Base-by-base conservation (phyloP, 2,113 vertebrate species). In the Ascaphus truei region DNA sequence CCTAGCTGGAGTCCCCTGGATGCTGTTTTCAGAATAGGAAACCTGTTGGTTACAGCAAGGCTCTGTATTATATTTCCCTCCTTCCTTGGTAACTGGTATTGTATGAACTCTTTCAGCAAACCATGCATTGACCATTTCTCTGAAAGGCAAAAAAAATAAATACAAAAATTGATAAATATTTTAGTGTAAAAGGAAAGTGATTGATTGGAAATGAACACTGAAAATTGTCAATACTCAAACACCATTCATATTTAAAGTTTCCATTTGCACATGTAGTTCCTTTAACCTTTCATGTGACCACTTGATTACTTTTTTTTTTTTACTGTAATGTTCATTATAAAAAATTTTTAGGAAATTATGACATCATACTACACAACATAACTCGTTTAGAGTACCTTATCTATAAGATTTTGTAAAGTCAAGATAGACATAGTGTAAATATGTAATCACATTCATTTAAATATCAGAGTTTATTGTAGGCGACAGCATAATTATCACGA, bases 61-160 rank as follows among this genome's bases (percentile, higher is more conserved):
- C 50, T 92, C 92, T 0, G 77, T 34, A 48, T 75, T 89, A 71
- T 80, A 64, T 76, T 86, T 89, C 75, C 52, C 57, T 75, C 84
- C 84, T 29, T 85, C 93, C 75, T 88, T 93, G 84, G 91, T 87
- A 26, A 84, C 79, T 22, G 93, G 95, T 75, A 98, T 94, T 80
- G 91, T 83, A 71, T 98, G 96, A 75, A 98, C 90, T 73, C 94
- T 90, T 82, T 99, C 95, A 85, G 96, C 90, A 61, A 99, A 98
- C 97, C 97, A 98, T 75, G 93, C 93, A 62, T 99, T 99, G 88
- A 98, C 96, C 96, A 98, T 98, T 85, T 98, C 96, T 91, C 96
- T 98, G 26, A 41, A 71, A 86, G 60, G 53, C 80, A 71, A 77
- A 2, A 71, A 60, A 79, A 71, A 34, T 58, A 50, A 36, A 45